These are phyloP conservation scores for Glareola pratincola DNA, from an alignment of 2,113 vertebrate genomes.

Conservation along the genomic window DNA sequence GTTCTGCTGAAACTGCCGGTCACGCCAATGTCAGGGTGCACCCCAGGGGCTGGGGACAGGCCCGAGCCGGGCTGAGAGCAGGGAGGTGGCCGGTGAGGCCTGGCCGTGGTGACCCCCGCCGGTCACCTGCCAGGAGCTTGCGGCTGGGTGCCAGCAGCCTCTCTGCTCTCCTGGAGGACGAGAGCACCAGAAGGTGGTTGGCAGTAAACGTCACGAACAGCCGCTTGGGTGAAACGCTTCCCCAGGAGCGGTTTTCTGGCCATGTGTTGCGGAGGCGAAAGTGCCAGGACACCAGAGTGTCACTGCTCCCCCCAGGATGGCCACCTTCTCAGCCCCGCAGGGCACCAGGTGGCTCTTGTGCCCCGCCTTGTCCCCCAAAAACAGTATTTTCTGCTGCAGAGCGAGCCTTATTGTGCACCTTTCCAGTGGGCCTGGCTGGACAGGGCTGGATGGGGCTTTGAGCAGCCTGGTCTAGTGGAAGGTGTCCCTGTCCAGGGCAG, in stretches of 20 bases:
- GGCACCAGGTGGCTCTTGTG: background rate
- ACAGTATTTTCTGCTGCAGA: background rate
- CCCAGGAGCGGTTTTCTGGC: fast-evolving
- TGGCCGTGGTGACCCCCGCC: background rate
- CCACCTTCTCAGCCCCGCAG: fast-evolving
- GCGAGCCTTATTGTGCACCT: background rate
- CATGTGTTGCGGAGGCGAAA: background rate
- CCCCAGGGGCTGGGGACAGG: background rate
- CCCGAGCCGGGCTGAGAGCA: background rate
- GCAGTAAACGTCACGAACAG: fast-evolving
- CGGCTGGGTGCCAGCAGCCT: background rate
- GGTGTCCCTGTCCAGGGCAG: no score
- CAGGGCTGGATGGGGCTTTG: no score
- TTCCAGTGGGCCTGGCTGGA: background rate
- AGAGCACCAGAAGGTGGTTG: background rate
- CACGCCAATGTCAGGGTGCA: background rate
- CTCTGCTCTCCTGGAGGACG: background rate
- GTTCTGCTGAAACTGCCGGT: background rate
- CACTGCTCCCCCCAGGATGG: background rate
- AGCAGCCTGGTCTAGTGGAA: no score
- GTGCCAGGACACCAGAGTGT: background rate
- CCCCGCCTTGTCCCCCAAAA: background rate
- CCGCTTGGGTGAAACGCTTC: background rate
- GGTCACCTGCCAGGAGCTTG: background rate
- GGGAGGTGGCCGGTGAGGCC: background rate